Percentiles rank a stretch among this genome's conserved stretches.
Evolutionary conservation across 2,797 vertebrate species (phyloP).

Genomic region (Microcaecilia unicolor): DNA sequence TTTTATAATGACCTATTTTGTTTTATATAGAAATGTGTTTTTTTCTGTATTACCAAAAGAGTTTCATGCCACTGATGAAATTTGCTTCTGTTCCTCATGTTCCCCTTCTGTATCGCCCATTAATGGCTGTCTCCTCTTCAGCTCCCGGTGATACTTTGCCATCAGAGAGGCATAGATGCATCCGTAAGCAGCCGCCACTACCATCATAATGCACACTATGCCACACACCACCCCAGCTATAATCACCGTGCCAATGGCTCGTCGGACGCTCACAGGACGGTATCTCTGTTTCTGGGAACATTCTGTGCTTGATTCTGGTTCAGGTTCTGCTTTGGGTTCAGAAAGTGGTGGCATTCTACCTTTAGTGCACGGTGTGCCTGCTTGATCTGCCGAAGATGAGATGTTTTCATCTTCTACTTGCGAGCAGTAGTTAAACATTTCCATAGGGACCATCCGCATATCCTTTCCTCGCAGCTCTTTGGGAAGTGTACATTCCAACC

Average conservation of each 20-base stretch:
- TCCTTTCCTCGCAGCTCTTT: conserved; percentile 94
- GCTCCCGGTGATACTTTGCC: conserved; percentile 96
- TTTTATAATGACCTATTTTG: too few species aligned
- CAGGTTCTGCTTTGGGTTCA: conserved; percentile 64
- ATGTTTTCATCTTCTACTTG: conserved; percentile 86
- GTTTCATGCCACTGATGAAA: conserved; percentile 94
- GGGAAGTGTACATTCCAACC: conserved; percentile 87
- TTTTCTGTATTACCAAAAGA: too few species aligned
- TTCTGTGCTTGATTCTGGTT: conserved; percentile 64
- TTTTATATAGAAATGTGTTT: too few species aligned
- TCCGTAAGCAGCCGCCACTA: conserved; percentile 90
- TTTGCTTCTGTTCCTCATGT: conserved; percentile 88
- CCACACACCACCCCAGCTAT: conserved; percentile 93
- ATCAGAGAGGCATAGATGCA: conserved; percentile 97
- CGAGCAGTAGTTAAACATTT: conserved; percentile 98
- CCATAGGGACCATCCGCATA: conserved; percentile 87
- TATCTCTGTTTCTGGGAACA: conserved; percentile 84
- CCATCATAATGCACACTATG: conserved; percentile 98
- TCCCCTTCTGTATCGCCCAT: conserved; percentile 82
- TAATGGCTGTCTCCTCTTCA: conserved; percentile 92
- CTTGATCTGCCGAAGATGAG: conserved; percentile 50
- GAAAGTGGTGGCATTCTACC: conserved; percentile 50
- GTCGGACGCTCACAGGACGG: conserved; percentile 82
- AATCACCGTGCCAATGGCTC: conserved; percentile 93
- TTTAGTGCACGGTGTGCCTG: conserved; percentile 62